Percentiles rank a stretch among this genome's conserved stretches.
Conservation (phyloP, 2,113 vertebrate genomes). For the Clupea harengus region DNA sequence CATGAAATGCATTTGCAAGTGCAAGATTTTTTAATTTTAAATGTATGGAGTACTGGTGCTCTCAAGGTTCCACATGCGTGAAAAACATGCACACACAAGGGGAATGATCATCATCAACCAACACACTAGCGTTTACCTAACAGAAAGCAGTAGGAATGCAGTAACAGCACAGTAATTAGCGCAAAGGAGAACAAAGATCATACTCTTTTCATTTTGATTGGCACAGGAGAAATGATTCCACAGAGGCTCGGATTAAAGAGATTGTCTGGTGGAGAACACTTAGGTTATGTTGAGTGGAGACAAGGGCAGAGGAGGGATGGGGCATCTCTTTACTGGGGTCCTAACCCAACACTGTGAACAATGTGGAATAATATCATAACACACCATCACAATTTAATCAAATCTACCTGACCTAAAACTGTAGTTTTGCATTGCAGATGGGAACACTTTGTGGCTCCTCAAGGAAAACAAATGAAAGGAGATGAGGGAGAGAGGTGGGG, state of each 20-base stretch:
- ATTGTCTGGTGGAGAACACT: not conserved
- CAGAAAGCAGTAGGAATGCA: no score
- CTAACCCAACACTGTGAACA: not conserved
- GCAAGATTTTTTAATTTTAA: not conserved
- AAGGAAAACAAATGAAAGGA: not conserved
- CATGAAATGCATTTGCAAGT: not conserved
- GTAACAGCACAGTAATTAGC: no score
- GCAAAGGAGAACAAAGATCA: no score
- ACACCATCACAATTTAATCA: constrained; percentile 8
- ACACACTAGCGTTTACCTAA: not conserved
- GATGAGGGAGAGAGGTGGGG: not conserved
- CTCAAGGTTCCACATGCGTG: not conserved
- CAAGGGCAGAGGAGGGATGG: not conserved
- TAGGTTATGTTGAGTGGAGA: not conserved
- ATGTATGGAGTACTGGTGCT: not conserved
- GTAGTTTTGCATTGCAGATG: constrained; percentile 12
- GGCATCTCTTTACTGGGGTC: not conserved
- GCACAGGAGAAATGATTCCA: no score
- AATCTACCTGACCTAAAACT: constrained; percentile 30
- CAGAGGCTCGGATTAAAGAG: not conserved
- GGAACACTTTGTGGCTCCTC: not conserved
- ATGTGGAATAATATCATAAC: not conserved
- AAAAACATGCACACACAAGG: not conserved
- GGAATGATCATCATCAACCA: not conserved
- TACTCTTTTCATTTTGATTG: no score